Evolutionary conservation across 2,888 invertebrate genomes (phyloP).

Genomic region (Hydrotaea diabolus): DNA sequence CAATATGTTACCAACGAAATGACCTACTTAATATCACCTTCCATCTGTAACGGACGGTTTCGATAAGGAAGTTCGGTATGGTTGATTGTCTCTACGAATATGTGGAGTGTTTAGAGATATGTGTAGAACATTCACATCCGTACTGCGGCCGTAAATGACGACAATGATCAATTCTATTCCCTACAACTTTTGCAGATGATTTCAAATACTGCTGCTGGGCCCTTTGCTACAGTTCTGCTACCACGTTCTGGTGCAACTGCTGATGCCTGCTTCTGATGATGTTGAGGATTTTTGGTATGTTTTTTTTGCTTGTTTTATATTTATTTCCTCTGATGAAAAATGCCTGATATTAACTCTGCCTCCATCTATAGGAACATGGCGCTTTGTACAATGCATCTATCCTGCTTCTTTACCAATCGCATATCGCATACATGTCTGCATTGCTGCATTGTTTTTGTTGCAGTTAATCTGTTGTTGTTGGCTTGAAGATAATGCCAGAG

Average conservation of each 20-base stretch:
- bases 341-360: conserved; percentile 47
- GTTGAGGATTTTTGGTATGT: background rate
- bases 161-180: background rate
- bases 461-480: conserved; percentile 19
- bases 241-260: no score
- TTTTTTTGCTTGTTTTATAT: background rate
- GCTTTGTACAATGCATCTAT: conserved; percentile 52
- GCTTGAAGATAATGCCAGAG: conserved; percentile 41
- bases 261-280: background rate
- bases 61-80: no score
- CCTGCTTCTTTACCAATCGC: background rate
- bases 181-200: background rate
- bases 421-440: conserved; percentile 32
- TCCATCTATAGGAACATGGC: conserved; percentile 63
- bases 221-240: no score
- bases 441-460: conserved; percentile 47
- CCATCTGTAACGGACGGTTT: no score
- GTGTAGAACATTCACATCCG: background rate
- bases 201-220: no score
- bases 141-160: background rate
- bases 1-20: no score
- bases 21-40: no score
- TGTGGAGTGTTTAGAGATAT: background rate
- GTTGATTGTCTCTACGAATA: no score
- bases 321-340: conserved; percentile 15